These are phyloP conservation scores for Ectemnius cavifrons DNA, from an alignment of 2,888 invertebrate genomes.

Conservation along the genomic window DNA sequence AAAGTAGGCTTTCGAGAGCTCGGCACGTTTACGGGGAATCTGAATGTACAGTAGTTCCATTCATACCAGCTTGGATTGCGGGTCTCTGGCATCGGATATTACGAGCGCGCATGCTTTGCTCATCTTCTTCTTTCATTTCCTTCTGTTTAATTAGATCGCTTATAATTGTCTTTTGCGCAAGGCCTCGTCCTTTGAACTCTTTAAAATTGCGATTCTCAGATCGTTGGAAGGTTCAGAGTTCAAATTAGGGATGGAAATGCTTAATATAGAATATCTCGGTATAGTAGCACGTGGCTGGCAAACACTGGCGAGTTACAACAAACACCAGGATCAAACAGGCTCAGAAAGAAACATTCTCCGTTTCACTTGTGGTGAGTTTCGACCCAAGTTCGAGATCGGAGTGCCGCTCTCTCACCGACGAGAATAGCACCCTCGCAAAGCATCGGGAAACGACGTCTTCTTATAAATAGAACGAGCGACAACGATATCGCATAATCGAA, in stretches of 20 bases:
- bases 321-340: constrained; percentile 1
- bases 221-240: too few species aligned
- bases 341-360: constrained; percentile 32
- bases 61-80: constrained; percentile 64
- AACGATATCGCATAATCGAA: constrained; percentile 53
- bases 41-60: constrained; percentile 65
- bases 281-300: too few species aligned
- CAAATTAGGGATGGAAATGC: too few species aligned
- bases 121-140: constrained; percentile 44
- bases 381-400: constrained; percentile 45
- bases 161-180: neutral
- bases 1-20: constrained; percentile 26
- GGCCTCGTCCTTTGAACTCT: too few species aligned
- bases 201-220: too few species aligned
- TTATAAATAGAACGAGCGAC: constrained; percentile 56
- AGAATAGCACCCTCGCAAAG: constrained; percentile 61
- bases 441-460: constrained; percentile 38
- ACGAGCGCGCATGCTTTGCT: constrained; percentile 30
- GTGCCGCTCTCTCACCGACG: constrained; percentile 45
- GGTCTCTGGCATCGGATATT: constrained; percentile 26
- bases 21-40: constrained; percentile 41
- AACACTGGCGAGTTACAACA: neutral
- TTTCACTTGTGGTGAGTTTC: constrained; percentile 40
- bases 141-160: constrained; percentile 27
- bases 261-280: too few species aligned